Evolutionary conservation across 2,888 invertebrate species (phyloP).

Genomic region (Macropis europaea): DNA sequence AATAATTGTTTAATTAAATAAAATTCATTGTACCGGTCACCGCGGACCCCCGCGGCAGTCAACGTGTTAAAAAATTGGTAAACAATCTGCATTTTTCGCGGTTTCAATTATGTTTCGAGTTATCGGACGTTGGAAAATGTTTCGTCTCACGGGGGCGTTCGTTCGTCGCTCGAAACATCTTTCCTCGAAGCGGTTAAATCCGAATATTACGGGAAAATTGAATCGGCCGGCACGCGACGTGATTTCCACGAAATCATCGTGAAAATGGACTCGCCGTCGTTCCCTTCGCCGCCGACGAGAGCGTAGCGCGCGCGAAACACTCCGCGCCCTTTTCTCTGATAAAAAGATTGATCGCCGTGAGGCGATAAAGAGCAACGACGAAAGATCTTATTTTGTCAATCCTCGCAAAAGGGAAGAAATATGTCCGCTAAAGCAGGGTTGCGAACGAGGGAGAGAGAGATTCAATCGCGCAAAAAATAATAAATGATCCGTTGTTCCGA

Average conservation of each 20-base stretch:
- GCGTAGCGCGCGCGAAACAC: conserved; percentile 4
- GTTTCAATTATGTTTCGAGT: conserved; percentile 19
- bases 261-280: conserved; percentile 36
- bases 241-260: conserved; percentile 38
- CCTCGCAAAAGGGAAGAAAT: not conserved
- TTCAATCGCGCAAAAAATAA: conserved; percentile 16
- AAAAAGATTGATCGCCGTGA: conserved; percentile 34
- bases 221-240: conserved; percentile 42
- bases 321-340: not conserved
- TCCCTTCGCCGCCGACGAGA: conserved; percentile 11
- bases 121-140: not conserved
- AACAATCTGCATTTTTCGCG: too few species aligned
- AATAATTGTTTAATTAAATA: too few species aligned
- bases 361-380: conserved; percentile 14
- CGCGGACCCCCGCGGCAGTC: too few species aligned
- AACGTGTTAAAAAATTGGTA: too few species aligned
- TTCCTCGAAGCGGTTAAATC: conserved; percentile 33
- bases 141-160: not conserved
- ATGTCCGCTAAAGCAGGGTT: too few species aligned
- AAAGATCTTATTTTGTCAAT: conserved; percentile 38
- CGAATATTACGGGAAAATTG: conserved; percentile 54
- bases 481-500: conserved; percentile 17
- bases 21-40: too few species aligned
- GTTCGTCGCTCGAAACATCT: not conserved
- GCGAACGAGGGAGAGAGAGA: not conserved